Conservation (phyloP, 2,113 vertebrate species). For the Bostrychus sinensis region DNA sequence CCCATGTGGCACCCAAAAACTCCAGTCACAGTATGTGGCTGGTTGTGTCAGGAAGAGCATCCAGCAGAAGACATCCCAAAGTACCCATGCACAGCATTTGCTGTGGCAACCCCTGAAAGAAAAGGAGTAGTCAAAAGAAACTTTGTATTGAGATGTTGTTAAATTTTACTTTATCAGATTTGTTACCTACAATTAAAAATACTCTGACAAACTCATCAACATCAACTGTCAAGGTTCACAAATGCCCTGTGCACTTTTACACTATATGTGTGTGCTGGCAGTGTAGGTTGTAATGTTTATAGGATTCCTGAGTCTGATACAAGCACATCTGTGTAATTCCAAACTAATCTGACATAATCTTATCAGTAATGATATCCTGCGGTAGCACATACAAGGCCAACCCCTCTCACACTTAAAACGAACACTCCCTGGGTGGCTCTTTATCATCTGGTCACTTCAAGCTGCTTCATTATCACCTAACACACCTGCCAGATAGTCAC, state of each 20-base stretch:
- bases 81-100: not conserved
- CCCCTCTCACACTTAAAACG: constrained; percentile 3
- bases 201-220: constrained; percentile 5
- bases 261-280: not conserved
- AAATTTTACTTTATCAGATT: too few relatives aligned
- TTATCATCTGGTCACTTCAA: constrained; percentile 12
- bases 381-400: constrained; percentile 10
- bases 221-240: not conserved
- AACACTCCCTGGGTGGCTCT: constrained; percentile 17
- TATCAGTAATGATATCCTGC: constrained; percentile 71
- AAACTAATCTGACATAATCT: constrained; percentile 78
- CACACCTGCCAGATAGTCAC: constrained; percentile 2
- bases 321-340: constrained; percentile 74
- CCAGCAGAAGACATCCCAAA: not conserved
- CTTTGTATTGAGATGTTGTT: too few relatives aligned
- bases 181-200: not conserved
- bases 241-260: not conserved
- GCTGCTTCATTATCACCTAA: constrained; percentile 6
- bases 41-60: not conserved
- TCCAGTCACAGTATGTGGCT: not conserved
- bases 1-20: not conserved
- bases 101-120: too few relatives aligned
- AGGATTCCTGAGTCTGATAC: constrained; percentile 69
- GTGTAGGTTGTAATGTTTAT: constrained; percentile 47
- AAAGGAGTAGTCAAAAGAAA: too few relatives aligned